Evolutionary conservation across 2,888 invertebrate genomes (phyloP).

Genomic region (Eupithecia tripunctaria): DNA sequence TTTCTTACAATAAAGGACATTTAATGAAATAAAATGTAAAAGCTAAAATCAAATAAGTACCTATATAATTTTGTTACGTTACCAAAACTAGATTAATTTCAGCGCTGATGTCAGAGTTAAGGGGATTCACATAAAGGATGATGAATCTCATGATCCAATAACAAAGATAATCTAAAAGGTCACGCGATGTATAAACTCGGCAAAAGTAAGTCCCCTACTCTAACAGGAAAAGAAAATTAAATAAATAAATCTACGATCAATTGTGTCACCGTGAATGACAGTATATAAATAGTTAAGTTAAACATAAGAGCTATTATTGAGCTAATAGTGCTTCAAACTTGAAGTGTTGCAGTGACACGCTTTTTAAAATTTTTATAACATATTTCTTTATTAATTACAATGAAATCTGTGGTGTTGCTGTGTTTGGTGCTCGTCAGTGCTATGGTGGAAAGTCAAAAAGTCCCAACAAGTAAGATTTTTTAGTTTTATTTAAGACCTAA

Average conservation of each 20-base stretch:
- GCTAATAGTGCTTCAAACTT: not conserved
- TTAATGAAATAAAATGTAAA: too few species aligned
- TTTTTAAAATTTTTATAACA: not conserved
- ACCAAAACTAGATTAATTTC: too few species aligned
- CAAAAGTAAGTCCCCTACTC: not conserved
- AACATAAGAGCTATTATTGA: not conserved
- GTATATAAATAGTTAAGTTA: not conserved
- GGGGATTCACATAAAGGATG: not conserved
- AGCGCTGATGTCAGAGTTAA: not conserved
- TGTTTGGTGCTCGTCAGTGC: constrained; percentile 40
- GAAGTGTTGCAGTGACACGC: not conserved
- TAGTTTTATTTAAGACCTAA: too few species aligned
- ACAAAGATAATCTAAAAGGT: not conserved
- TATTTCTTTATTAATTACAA: constrained; percentile 26
- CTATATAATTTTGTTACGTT: too few species aligned
- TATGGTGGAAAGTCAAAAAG: constrained; percentile 49
- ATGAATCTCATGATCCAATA: not conserved
- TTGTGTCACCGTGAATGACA: not conserved
- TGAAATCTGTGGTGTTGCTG: constrained; percentile 51
- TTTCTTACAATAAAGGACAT: too few species aligned
- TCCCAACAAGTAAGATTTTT: constrained; percentile 54
- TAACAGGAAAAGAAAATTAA: constrained; percentile 1
- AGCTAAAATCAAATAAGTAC: too few species aligned
- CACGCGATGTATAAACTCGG: not conserved
- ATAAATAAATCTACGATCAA: not conserved